A percentile compares a stretch with the other conserved stretches of the same genome.
Conservation (phyloP, 2,113 vertebrate species). For the Podarcis cretensis region DNA sequence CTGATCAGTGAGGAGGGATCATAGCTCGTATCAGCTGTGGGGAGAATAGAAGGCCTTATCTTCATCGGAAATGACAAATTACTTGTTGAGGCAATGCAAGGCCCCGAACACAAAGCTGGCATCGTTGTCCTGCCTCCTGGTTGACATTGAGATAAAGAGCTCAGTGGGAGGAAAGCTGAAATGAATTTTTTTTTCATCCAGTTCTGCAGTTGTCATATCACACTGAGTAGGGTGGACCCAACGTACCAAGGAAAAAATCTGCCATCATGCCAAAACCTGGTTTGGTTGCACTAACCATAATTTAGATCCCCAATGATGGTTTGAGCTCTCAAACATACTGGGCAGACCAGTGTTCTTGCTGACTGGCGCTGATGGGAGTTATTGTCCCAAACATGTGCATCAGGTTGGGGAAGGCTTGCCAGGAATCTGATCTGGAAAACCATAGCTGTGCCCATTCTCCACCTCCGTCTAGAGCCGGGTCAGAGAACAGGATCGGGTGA, state of each 20-base stretch:
- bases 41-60: neutral
- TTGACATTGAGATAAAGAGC: neutral
- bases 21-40: neutral
- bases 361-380: too few relatives aligned
- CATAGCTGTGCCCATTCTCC: too few relatives aligned
- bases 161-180: neutral
- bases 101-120: neutral
- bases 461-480: too few relatives aligned
- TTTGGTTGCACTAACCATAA: neutral
- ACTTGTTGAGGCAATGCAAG: neutral
- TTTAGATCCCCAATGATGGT: neutral
- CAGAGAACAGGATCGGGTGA: too few relatives aligned
- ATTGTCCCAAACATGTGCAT: neutral
- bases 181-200: neutral
- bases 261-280: neutral
- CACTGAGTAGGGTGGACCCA: neutral
- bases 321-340: neutral
- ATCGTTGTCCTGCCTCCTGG: neutral
- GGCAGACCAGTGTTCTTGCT: neutral
- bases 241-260: neutral
- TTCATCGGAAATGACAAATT: constrained; percentile 16
- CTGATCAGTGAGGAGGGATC: neutral
- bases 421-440: too few relatives aligned
- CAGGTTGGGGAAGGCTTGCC: too few relatives aligned
- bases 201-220: too few relatives aligned